phyloP scores from a whole-genome alignment of 2,797 vertebrate genomes.

The Gobio occitaniae region DNA sequence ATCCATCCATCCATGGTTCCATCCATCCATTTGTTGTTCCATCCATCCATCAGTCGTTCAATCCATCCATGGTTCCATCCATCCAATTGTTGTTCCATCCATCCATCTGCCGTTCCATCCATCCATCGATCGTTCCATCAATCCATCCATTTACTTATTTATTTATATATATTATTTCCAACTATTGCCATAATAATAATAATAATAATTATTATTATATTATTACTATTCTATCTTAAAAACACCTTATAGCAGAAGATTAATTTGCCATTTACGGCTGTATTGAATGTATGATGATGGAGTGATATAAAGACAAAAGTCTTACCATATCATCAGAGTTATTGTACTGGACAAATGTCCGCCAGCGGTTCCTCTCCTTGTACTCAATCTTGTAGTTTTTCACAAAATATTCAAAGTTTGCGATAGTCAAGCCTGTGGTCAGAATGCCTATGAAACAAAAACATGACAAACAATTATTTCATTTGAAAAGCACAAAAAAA shows the following conservation, averaged over 20 bases:
- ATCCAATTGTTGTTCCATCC: no score
- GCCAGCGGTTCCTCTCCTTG: constrained; percentile 83
- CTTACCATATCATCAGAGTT: constrained; percentile 81
- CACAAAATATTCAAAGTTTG: constrained; percentile 78
- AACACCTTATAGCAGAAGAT: not conserved
- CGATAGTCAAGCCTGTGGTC: constrained; percentile 74
- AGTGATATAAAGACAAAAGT: not conserved
- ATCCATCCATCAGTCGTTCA: no score
- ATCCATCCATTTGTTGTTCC: no score
- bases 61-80: no score
- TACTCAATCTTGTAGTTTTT: constrained; percentile 81
- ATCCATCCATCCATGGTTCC: no score
- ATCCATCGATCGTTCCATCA: no score
- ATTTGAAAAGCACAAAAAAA: not conserved
- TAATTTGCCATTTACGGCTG: not conserved
- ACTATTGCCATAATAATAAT: no score
- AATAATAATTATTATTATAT: no score
- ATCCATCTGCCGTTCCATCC: no score
- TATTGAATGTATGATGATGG: not conserved
- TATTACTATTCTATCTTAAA: no score
- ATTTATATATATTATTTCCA: no score
- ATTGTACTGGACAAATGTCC: constrained; percentile 77
- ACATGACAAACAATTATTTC: not conserved
- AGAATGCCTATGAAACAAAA: constrained; percentile 74
- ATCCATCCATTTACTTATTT: no score